A percentile compares a stretch with the other conserved stretches of the same genome.
Conservation (phyloP, 2,888 invertebrate genomes). For the Fragum whitleyi region DNA sequence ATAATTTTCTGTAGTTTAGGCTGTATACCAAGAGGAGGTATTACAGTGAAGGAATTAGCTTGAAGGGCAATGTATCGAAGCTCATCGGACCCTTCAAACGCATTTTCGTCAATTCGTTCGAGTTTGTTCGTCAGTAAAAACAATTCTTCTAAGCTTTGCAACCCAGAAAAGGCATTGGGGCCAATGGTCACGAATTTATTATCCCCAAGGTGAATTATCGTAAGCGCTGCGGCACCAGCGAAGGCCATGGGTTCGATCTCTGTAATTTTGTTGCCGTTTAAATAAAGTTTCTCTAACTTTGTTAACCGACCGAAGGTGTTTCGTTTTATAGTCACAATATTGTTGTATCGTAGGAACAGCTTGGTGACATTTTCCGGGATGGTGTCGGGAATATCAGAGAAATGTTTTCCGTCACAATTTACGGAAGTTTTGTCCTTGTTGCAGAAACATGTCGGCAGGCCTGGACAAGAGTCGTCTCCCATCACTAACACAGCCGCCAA, state of each 20-base stretch:
- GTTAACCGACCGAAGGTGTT: conserved; percentile 40
- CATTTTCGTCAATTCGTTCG: conserved; percentile 51
- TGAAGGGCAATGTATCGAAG: conserved; percentile 64
- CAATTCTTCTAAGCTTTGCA: conserved; percentile 49
- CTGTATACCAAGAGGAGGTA: conserved; percentile 65
- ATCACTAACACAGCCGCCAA: neutral
- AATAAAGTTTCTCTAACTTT: conserved; percentile 52
- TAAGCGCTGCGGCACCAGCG: conserved; percentile 45
- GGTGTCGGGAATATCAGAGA: conserved; percentile 57
- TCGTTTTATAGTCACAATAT: conserved; percentile 50
- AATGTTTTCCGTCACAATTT: conserved; percentile 70
- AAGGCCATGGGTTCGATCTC: conserved; percentile 64
- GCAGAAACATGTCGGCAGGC: conserved; percentile 68
- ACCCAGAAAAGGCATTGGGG: conserved; percentile 59
- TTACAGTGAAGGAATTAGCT: conserved; percentile 60
- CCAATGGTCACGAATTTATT: conserved; percentile 62
- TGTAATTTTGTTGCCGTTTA: conserved; percentile 63
- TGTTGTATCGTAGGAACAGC: conserved; percentile 69
- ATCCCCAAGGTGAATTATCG: conserved; percentile 60
- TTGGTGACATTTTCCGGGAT: conserved; percentile 67
- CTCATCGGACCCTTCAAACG: conserved; percentile 58
- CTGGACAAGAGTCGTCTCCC: conserved; percentile 48
- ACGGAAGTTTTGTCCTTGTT: conserved; percentile 69
- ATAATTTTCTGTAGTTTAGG: conserved; percentile 63
- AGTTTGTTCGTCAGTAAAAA: conserved; percentile 66